Conservation (phyloP, 2,888 invertebrate genomes). For the Nineta flava region DNA sequence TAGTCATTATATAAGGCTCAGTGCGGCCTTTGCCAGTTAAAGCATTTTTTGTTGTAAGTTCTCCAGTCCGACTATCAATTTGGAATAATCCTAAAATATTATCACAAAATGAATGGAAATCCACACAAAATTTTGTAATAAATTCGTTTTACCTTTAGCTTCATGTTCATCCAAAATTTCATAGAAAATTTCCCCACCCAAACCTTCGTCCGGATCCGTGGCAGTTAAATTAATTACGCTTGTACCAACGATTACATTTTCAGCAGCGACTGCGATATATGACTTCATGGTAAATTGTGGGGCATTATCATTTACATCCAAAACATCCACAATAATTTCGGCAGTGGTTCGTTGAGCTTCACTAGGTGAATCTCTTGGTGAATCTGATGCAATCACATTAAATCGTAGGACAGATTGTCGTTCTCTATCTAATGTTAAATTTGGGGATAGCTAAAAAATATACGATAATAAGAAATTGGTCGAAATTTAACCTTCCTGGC, state of each 20-base stretch:
- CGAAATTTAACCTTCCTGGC: neutral
- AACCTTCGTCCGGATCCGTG: constrained; percentile 59
- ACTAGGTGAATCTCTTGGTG: constrained; percentile 43
- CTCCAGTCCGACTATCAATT: constrained; percentile 48
- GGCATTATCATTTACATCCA: constrained; percentile 66
- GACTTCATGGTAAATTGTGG: constrained; percentile 46
- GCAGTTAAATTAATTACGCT: constrained; percentile 54
- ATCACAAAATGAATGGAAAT: neutral
- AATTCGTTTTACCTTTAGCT: constrained; percentile 36
- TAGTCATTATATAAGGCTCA: constrained; percentile 50
- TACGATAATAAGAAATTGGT: neutral
- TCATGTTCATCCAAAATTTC: constrained; percentile 59
- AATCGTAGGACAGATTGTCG: constrained; percentile 50
- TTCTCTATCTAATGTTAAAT: constrained; percentile 57
- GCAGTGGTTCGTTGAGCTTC: constrained; percentile 48
- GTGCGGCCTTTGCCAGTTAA: constrained; percentile 62
- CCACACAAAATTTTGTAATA: neutral
- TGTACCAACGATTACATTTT: constrained; percentile 50
- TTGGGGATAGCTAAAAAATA: constrained; percentile 37
- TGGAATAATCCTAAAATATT: constrained; percentile 41
- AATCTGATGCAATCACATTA: constrained; percentile 58
- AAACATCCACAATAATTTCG: constrained; percentile 47
- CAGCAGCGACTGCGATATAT: constrained; percentile 60
- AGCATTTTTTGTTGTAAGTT: constrained; percentile 43
- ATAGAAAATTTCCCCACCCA: constrained; percentile 53